phyloP scores from a whole-genome alignment of 2,888 invertebrate species.

The Morpho achilles region DNA sequence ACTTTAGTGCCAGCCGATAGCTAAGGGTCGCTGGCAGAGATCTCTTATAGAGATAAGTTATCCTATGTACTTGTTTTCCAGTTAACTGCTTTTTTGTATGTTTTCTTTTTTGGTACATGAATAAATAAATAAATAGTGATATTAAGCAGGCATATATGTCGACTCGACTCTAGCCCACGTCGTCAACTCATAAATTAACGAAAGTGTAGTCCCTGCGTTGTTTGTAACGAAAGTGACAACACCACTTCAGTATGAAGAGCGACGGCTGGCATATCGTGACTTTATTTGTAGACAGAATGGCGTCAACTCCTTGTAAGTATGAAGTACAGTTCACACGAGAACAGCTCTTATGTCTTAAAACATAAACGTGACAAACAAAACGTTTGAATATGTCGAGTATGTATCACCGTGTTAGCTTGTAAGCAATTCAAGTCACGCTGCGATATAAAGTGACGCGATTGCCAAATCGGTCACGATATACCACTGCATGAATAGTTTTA shows the following conservation, averaged over 20 bases:
- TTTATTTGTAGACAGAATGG: conserved; percentile 25
- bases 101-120: too few relatives aligned
- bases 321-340: not conserved
- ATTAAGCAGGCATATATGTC: too few relatives aligned
- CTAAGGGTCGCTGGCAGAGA: too few relatives aligned
- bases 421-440: conserved; percentile 35
- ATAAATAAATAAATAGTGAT: too few relatives aligned
- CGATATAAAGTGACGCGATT: conserved; percentile 36
- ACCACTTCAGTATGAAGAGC: conserved; percentile 11
- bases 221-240: conserved; percentile 19
- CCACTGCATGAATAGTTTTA: conserved; percentile 36
- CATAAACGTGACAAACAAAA: conserved; percentile 2
- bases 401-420: conserved; percentile 15
- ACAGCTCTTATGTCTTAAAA: conserved; percentile 4
- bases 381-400: not conserved
- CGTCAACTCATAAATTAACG: not conserved
- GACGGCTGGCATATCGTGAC: conserved; percentile 20
- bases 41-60: too few relatives aligned
- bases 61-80: too few relatives aligned
- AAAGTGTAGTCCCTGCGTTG: not conserved
- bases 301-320: conserved; percentile 12
- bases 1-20: too few relatives aligned
- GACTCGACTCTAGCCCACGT: too few relatives aligned
- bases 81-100: too few relatives aligned
- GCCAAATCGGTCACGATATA: conserved; percentile 48